Percentiles rank a stretch among this genome's conserved stretches.
phyloP scores from a whole-genome alignment of 2,113 vertebrate genomes.

The Limnothrissa miodon region DNA sequence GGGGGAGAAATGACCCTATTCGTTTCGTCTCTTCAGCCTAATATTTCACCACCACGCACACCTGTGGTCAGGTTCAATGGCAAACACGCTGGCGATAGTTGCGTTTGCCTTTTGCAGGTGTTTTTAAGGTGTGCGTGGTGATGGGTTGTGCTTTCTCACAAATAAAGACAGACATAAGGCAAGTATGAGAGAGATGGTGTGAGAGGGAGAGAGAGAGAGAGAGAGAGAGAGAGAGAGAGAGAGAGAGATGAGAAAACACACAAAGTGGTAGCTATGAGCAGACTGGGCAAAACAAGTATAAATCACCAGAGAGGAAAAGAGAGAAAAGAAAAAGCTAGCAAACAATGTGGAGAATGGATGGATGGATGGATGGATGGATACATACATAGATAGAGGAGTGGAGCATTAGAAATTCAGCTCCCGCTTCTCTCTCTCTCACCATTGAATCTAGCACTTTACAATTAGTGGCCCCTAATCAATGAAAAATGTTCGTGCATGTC shows the following conservation, averaged over 20 bases:
- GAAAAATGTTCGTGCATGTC: constrained; percentile 43
- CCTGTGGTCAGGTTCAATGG: not conserved
- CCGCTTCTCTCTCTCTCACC: constrained; percentile 36
- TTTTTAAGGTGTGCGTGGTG: not conserved
- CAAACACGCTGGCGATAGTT: not conserved
- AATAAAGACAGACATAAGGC: constrained; percentile 38
- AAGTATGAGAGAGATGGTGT: not conserved
- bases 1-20: not conserved
- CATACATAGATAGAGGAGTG: too few species aligned
- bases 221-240: not conserved
- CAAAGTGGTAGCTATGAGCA: too few species aligned
- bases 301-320: not conserved
- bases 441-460: constrained; percentile 40
- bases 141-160: not conserved
- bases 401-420: constrained; percentile 37
- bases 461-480: constrained; percentile 49
- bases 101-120: not conserved
- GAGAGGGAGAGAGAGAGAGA: constrained; percentile 3
- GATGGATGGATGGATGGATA: too few species aligned
- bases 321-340: not conserved
- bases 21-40: not conserved
- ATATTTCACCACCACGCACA: not conserved
- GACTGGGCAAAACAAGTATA: too few species aligned
- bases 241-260: constrained; percentile 7
- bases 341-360: too few species aligned